Evolutionary conservation across 2,888 invertebrate genomes (phyloP), one percentile per base, ranked within the genome.

Genomic region (Lampropteryx suffumata): DNA sequence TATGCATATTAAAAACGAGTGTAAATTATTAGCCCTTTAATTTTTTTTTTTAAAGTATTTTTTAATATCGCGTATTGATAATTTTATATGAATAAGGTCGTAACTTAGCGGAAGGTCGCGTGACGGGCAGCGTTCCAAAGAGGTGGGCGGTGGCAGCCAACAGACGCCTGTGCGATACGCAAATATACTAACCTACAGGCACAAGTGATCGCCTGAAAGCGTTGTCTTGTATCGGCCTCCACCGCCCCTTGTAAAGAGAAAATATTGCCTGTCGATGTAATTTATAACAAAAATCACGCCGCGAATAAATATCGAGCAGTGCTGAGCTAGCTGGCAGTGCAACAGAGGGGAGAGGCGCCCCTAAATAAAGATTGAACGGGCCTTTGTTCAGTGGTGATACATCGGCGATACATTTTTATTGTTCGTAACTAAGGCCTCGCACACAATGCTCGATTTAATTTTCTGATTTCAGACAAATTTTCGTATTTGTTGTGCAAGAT

Each of bases 131-230:
- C 70, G 72, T 72, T 81, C 64, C 68, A 50, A 64, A 65, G 59
- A 71, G 69, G 64, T 64, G 57, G 61, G 61, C 64, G 67, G 59
- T 62, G 67, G 61, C 66, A 65, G 63, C 43, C 63, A 62, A 49
- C 58, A 56, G 66, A 57, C 64, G 62, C 58, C 61, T 60, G 63
- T 71, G 73, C 77, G 79, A 84, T 84, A 85, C 82, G 80, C 83
- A 84, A 84, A 85, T 84, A 83, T 81, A 80, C 69, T 74, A 62
- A 65, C 71, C 65, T 61, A 54, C 58, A 64, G 63, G 73, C 73
- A 76, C 79, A 82, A 84, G 82, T 82, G 81, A 84, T 82, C 73
- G 76, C 72, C 76, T 85, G 79, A 86, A 89, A 88, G 86, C 87
- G 81, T 85, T 82, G 75, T 81, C 85, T 86, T 85, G 87, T 88